Conservation (phyloP, 2,113 vertebrate genomes). For the Aegypius monachus region DNA sequence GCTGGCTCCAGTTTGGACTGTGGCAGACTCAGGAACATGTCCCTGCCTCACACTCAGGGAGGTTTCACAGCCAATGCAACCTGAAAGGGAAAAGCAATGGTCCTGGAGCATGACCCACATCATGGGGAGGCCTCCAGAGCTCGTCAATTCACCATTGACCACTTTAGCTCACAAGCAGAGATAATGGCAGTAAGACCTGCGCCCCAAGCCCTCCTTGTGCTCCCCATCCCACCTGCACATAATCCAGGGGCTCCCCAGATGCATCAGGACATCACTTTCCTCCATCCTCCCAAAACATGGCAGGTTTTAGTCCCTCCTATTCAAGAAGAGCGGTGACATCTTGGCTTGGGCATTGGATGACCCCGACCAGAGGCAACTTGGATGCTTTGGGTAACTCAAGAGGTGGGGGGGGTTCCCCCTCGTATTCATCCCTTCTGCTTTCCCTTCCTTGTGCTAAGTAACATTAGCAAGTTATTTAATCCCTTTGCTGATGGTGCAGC, state of each 20-base stretch:
- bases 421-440: not conserved
- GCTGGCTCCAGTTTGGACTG: not conserved
- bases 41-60: not conserved
- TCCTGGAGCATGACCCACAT: rapidly evolving
- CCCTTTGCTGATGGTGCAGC: not conserved
- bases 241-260: not conserved
- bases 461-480: not conserved
- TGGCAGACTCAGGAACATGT: rapidly evolving
- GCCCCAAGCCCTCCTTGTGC: not conserved
- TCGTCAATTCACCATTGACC: not conserved
- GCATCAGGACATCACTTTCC: not conserved
- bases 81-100: not conserved
- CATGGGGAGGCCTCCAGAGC: not conserved
- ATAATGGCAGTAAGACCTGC: rapidly evolving
- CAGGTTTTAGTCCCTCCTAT: not conserved
- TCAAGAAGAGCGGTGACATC: not conserved
- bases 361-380: not conserved
- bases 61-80: not conserved
- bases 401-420: not conserved
- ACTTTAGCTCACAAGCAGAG: not conserved
- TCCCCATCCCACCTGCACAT: not conserved
- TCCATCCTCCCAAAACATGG: not conserved
- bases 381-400: not conserved
- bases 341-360: not conserved
- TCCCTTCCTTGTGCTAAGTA: not conserved